Base-by-base conservation (phyloP, 2,797 vertebrate species). In the Rhinella marina region DNA sequence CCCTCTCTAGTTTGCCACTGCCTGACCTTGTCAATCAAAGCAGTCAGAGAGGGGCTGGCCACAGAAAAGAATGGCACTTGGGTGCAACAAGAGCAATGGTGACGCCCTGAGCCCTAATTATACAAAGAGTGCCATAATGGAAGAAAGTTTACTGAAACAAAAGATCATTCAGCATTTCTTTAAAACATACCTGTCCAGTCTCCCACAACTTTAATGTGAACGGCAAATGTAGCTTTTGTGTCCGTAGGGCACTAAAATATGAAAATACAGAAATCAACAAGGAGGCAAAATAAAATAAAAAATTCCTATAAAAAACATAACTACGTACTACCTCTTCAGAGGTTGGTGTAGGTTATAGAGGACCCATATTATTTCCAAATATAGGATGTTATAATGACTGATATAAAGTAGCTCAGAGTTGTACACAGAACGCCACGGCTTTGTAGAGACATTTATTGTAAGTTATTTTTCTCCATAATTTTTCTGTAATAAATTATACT, bases 151-250 rank as follows among this genome's bases (percentile, higher is more conserved):
- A 68, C 12, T 27, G 17, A 25, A 66, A 66, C 27, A 13, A 61
- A 61, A 21, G 19, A 21, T 23, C 9, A 50, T 23, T 23, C 21
- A 77, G 75, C n/a, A 56, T 81, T 48, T 81, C 29, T n/a, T 25
- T 41, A 25, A 21, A 64, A 95, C 97, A 91, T 95, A 99, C 98
- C 96, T 93, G 98, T 99, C 98, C 98, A 99, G 94, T 99, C 98
- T 95, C 98, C 98, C 90, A 98, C 95, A 82, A 98, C 95, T 93
- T 98, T 95, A 90, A 99, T 93, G 93, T 99, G 98, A 90, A 99
- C 94, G 54, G 97, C 98, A 95, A 99, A 99, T 72, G 96, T 97
- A 92, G 95, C 93, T 93, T 96, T 97, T 90, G 95, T 97, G 94
- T 96, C 95, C 90, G 97, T 97, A 90, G 98, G 98, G 93, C 97